phyloP scores from a whole-genome alignment of 2,797 vertebrate species.

The Lithobates sylvaticus region DNA sequence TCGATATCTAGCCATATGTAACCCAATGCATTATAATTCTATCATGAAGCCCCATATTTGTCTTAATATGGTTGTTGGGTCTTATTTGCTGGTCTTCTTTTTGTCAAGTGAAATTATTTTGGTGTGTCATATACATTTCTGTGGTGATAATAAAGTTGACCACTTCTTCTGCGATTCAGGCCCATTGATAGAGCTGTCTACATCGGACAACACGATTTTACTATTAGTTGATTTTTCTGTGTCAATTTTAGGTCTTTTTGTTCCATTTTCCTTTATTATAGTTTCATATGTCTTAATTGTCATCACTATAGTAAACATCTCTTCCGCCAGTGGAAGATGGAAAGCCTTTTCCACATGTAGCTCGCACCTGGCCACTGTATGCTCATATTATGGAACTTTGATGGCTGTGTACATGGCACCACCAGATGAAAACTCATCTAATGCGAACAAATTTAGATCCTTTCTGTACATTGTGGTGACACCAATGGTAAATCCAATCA shows the following conservation, averaged over 20 bases:
- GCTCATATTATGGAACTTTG: conserved; percentile 18
- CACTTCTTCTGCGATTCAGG: conserved; percentile 41
- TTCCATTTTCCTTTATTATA: conserved; percentile 40
- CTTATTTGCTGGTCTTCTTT: conserved; percentile 9
- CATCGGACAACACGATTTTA: conserved; percentile 13
- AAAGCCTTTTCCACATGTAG: conserved; percentile 44
- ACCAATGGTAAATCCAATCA: conserved; percentile 35
- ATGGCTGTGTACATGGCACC: conserved; percentile 3
- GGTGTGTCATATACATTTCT: background rate
- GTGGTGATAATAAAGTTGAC: background rate
- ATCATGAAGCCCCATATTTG: conserved; percentile 26
- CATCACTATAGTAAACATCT: background rate
- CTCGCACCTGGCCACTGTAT: conserved; percentile 18
- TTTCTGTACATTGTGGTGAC: conserved; percentile 31
- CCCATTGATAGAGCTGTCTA: conserved; percentile 4
- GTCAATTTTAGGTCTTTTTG: background rate
- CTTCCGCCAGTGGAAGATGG: background rate
- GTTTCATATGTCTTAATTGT: conserved; percentile 18
- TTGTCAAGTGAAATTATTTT: conserved; percentile 12
- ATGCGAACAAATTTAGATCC: conserved; percentile 21
- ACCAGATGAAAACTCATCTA: background rate
- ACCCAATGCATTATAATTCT: conserved; percentile 17
- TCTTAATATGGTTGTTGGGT: background rate
- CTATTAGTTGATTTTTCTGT: background rate
- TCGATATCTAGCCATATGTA: conserved; percentile 34